Evolutionary conservation across 2,888 invertebrate species (phyloP).

Genomic region (Cynaeus angustus): DNA sequence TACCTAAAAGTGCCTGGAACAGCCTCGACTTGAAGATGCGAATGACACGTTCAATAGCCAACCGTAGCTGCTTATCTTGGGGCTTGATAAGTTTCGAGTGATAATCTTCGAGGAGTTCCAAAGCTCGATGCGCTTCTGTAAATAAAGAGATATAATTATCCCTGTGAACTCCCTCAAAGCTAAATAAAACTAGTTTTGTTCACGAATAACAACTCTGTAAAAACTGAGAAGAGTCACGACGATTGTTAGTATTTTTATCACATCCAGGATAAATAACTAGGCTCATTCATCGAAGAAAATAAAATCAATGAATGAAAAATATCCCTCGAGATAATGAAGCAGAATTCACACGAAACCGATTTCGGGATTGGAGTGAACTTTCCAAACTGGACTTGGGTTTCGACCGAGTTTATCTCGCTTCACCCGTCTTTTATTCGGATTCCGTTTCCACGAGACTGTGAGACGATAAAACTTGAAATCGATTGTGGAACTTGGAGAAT

Average conservation of each 20-base stretch:
- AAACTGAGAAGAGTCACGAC: not conserved
- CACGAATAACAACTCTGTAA: too few relatives aligned
- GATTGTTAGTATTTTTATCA: not conserved
- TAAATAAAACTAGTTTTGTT: not conserved
- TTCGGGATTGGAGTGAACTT: conserved; percentile 8
- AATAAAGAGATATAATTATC: conserved; percentile 64
- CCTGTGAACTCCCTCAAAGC: not conserved
- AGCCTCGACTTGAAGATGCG: conserved; percentile 98
- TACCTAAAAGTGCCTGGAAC: conserved; percentile 98
- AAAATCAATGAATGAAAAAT: conserved; percentile 10
- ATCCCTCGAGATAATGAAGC: conserved; percentile 19
- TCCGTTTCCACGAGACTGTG: conserved; percentile 2
- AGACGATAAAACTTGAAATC: conserved; percentile 12
- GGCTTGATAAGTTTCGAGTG: conserved; percentile 95
- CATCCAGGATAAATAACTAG: not conserved
- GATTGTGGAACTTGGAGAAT: not conserved
- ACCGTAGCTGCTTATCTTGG: conserved; percentile 94
- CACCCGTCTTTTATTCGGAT: conserved; percentile 7
- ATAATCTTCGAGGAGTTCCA: conserved; percentile 98
- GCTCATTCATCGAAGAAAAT: conserved; percentile 1
- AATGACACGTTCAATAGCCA: conserved; percentile 98
- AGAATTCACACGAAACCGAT: conserved; percentile 6
- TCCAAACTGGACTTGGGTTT: conserved; percentile 12
- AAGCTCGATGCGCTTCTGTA: conserved; percentile 97
- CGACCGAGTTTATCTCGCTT: conserved; percentile 6